Percentiles rank a stretch among this genome's conserved stretches.
Evolutionary conservation across 2,888 invertebrate species (phyloP).

Genomic region (Byasa hedistus): DNA sequence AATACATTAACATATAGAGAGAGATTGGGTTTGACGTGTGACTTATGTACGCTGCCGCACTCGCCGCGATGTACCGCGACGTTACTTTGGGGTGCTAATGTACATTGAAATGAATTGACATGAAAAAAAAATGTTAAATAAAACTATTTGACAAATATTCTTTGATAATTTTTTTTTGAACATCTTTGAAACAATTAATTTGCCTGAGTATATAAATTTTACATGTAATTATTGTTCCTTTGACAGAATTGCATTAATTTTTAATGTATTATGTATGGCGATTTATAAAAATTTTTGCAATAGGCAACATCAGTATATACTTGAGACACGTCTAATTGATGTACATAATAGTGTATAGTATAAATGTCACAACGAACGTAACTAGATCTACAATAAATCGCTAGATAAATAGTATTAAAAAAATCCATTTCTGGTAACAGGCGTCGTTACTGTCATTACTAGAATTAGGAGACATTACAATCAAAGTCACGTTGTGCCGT

Average conservation of each 20-base stretch:
- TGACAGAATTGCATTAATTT: not conserved
- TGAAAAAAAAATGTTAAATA: constrained; percentile 3
- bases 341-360: not conserved
- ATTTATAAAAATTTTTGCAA: not conserved
- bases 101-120: constrained; percentile 16
- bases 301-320: not conserved
- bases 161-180: constrained; percentile 5
- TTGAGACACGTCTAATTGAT: not conserved
- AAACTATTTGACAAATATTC: constrained; percentile 16
- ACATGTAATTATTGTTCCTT: not conserved
- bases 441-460: too few species aligned
- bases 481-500: too few species aligned
- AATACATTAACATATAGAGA: constrained; percentile 29
- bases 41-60: constrained; percentile 25
- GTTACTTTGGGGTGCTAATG: constrained; percentile 23
- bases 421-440: too few species aligned
- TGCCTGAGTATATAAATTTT: not conserved
- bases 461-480: too few species aligned
- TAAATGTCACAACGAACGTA: too few species aligned
- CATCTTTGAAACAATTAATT: constrained; percentile 6
- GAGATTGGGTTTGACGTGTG: constrained; percentile 30
- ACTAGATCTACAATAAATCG: too few species aligned
- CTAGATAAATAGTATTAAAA: too few species aligned
- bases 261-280: not conserved
- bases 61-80: not conserved